These are phyloP conservation scores for Aplysina aerophoba DNA, from an alignment of 37 sponge, comb jelly and placozoan genomes.

Conservation along the genomic window DNA sequence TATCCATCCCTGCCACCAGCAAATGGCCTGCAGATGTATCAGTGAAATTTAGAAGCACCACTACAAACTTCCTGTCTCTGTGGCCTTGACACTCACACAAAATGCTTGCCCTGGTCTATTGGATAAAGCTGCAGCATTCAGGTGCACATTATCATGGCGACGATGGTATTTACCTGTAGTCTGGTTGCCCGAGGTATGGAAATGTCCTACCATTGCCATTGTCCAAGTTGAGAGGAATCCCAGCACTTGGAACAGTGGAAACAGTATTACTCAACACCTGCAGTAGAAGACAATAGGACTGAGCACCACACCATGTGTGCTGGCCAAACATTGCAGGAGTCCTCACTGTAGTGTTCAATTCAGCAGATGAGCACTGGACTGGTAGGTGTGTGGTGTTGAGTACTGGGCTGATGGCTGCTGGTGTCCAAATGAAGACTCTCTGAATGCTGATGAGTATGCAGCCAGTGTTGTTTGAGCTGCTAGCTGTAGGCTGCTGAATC, in stretches of 20 bases:
- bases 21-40: too few relatives aligned
- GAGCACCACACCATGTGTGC: too few relatives aligned
- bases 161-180: constrained; percentile 52
- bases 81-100: too few relatives aligned
- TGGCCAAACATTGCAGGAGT: too few relatives aligned
- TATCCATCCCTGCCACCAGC: too few relatives aligned
- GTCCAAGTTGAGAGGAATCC: constrained; percentile 54
- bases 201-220: constrained; percentile 56
- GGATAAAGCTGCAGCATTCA: too few relatives aligned
- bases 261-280: constrained; percentile 7
- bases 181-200: constrained; percentile 42
- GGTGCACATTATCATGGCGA: too few relatives aligned
- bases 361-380: background rate
- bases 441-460: constrained; percentile 22
- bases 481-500: too few relatives aligned
- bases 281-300: background rate
- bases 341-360: background rate
- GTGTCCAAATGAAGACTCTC: constrained; percentile 65
- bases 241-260: background rate
- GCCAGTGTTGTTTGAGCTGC: background rate
- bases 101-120: too few relatives aligned
- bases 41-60: too few relatives aligned
- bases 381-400: background rate
- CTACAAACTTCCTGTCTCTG: too few relatives aligned
- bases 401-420: constrained; percentile 23